A percentile compares a stretch with the other conserved stretches of the same genome.
Conservation (phyloP, 1,140 invertebrate genomes). For the Drosophila tsacasi region DNA sequence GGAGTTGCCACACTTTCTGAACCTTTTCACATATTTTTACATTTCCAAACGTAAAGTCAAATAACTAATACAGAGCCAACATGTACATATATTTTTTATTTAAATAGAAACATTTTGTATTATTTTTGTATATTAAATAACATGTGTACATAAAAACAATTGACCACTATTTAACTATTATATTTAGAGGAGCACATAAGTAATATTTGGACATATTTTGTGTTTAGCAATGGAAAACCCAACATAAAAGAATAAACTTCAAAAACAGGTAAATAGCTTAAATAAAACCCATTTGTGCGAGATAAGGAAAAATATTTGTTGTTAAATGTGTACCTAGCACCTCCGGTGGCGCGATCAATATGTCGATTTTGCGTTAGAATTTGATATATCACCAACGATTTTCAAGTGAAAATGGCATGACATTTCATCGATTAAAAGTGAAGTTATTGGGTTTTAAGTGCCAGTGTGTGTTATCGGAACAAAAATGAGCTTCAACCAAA, state of each 20-base stretch:
- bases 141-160: background rate
- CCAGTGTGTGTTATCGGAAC: too few relatives aligned
- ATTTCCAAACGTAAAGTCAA: background rate
- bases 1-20: background rate
- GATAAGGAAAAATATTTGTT: constrained; percentile 7
- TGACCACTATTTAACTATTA: background rate
- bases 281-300: constrained; percentile 4
- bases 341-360: too few relatives aligned
- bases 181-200: background rate
- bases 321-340: too few relatives aligned
- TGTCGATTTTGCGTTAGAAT: too few relatives aligned
- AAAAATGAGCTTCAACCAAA: too few relatives aligned
- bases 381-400: too few relatives aligned
- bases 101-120: background rate
- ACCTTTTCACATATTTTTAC: background rate
- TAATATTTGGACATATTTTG: background rate
- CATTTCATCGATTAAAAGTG: too few relatives aligned
- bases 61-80: background rate
- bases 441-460: too few relatives aligned
- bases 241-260: background rate
- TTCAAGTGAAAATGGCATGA: too few relatives aligned
- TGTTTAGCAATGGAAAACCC: background rate
- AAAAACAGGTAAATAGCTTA: background rate
- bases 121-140: background rate
- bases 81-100: background rate